A percentile compares a stretch with the other conserved stretches of the same genome.
Evolutionary conservation across 2,888 invertebrate species (phyloP).

Genomic region (Sarcophaga caerulescens): DNA sequence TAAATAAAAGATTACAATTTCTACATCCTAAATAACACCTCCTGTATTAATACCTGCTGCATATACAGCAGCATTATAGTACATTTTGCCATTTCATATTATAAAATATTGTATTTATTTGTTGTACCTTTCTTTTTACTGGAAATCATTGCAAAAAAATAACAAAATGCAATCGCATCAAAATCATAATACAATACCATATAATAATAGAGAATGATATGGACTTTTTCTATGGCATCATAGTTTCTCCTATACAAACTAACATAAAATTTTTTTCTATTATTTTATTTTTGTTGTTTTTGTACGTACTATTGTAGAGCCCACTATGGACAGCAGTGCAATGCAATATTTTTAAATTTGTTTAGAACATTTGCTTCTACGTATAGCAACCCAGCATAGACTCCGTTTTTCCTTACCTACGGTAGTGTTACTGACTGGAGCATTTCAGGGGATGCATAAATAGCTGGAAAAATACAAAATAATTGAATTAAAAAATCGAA

Average conservation of each 20-base stretch:
- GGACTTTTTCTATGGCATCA: slow-evolving; percentile 38
- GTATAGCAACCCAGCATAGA: too few species aligned
- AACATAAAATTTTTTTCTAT: neutral
- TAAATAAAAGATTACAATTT: too few species aligned
- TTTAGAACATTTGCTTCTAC: neutral
- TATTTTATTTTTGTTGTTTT: neutral
- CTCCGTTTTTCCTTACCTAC: too few species aligned
- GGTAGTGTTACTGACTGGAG: too few species aligned
- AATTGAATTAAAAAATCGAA: slow-evolving; percentile 28
- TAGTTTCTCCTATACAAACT: neutral
- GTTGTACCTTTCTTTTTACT: neutral
- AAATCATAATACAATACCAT: slow-evolving; percentile 37
- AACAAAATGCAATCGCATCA: slow-evolving; percentile 45
- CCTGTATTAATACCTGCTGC: too few species aligned
- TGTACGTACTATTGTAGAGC: neutral
- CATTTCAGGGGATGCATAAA: slow-evolving; percentile 1
- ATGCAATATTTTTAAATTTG: neutral
- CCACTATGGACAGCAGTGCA: neutral
- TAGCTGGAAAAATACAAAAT: neutral
- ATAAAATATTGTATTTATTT: slow-evolving; percentile 1
- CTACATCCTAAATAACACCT: too few species aligned
- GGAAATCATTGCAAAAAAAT: slow-evolving; percentile 14
- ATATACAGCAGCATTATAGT: too few species aligned
- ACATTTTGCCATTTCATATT: neutral
- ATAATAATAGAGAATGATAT: slow-evolving; percentile 33